These are phyloP conservation scores for Gobionotothen gibberifrons DNA, from an alignment of 2,797 vertebrate genomes.

Conservation along the genomic window DNA sequence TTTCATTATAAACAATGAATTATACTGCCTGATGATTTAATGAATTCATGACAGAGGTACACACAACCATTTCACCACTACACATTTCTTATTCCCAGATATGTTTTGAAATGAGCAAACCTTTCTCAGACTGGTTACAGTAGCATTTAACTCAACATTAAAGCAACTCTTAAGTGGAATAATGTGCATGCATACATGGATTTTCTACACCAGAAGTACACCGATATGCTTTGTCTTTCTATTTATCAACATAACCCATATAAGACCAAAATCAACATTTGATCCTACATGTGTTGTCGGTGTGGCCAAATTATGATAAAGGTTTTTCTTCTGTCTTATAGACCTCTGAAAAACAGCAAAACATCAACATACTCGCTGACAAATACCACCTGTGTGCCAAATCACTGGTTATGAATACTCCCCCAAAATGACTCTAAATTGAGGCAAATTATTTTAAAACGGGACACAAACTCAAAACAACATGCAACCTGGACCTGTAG, in stretches of 20 bases:
- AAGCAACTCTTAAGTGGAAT: slow-evolving; percentile 36
- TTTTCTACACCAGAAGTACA: slow-evolving; percentile 35
- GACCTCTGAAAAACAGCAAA: slow-evolving; percentile 15
- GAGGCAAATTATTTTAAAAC: too few species aligned
- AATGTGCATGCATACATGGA: slow-evolving; percentile 49
- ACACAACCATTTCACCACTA: slow-evolving; percentile 6
- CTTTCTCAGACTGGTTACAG: slow-evolving; percentile 26
- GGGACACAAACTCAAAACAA: too few species aligned
- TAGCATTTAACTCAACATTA: slow-evolving; percentile 53
- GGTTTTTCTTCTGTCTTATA: slow-evolving; percentile 7
- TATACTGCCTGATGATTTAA: slow-evolving; percentile 44
- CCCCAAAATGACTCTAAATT: too few species aligned
- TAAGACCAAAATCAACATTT: slow-evolving; percentile 2
- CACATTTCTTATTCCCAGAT: slow-evolving; percentile 18
- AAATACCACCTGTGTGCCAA: too few species aligned
- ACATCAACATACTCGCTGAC: not conserved
- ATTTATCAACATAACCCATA: slow-evolving; percentile 21
- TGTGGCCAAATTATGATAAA: not conserved
- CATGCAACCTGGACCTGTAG: too few species aligned
- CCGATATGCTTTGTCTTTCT: slow-evolving; percentile 23
- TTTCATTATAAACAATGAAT: slow-evolving; percentile 52
- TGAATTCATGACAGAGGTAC: slow-evolving; percentile 43
- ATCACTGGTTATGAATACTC: too few species aligned
- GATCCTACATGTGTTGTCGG: not conserved
- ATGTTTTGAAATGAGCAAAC: slow-evolving; percentile 35